Base-by-base conservation (phyloP, 2,888 invertebrate genomes). In the Hyposoter didymator region DNA sequence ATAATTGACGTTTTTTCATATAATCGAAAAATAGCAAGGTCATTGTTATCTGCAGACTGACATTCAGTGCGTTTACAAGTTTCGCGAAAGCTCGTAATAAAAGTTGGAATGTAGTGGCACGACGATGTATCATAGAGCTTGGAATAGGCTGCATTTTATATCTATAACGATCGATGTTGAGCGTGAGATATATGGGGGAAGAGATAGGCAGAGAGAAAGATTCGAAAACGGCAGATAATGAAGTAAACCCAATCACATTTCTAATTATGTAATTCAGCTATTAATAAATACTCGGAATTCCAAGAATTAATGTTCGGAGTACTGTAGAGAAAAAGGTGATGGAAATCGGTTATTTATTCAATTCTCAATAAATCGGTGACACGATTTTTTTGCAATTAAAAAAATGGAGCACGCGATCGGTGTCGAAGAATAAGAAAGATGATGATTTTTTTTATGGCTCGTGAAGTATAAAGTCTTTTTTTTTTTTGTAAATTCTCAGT, bases 1-100 rank as follows among this genome's bases (percentile, higher is more conserved):
- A 59, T 59, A 28, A 59, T 28, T 22, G 2, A 12, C 28, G 28
- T 59, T 28, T 28, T 12, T 59, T 28, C 12, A 14, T 14, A 5
- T 5, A 10, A n/a, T 4, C 6, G 8, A 32, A 64, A 22, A 12
- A n/a, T 28, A n/a, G 75, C 74, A 35, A 79, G 80, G 80, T 55
- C 55, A 49, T 39, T 62, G 43, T 78, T 73, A 69, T 84, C 82
- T 43, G n/a, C 45, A 39, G 52, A 78, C 80, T 64, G 66, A 70
- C 22, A 49, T 70, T 82, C 43, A 45, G 59, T 45, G 10, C 64
- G 28, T 49, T 70, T 72, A 52, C 64, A 47, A 64, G 70, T 66
- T 74, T 81, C 73, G 7, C 55, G 55, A 81, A 74, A 81, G 66
- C 66, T 73, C 35, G 39, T 70, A 14, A 47, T 47, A 45, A 72